These are phyloP conservation scores for Penaeus chinensis DNA, from an alignment of 1,140 invertebrate species.

Conservation along the genomic window DNA sequence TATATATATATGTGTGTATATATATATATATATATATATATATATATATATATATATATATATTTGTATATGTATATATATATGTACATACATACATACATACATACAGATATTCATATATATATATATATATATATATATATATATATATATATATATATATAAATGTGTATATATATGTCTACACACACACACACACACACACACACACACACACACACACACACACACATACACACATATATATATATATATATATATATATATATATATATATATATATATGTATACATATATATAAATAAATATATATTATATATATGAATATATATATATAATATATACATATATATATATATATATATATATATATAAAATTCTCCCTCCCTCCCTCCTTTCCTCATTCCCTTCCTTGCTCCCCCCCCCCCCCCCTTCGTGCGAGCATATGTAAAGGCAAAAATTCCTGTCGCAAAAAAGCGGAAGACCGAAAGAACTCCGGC, in stretches of 20 bases:
- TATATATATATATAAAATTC: neutral
- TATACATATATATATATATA: neutral
- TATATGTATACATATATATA: slow-evolving; percentile 8
- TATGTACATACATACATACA: neutral
- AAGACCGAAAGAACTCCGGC: too few relatives aligned
- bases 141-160: slow-evolving; percentile 9
- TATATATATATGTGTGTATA: neutral
- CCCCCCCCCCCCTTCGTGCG: too few relatives aligned
- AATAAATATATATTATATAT: neutral
- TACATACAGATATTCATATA: neutral
- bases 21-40: slow-evolving; percentile 1
- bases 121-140: slow-evolving; percentile 16
- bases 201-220: neutral
- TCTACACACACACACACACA: neutral
- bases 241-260: slow-evolving; percentile 23
- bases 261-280: slow-evolving; percentile 26
- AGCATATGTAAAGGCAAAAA: too few relatives aligned
- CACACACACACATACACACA: neutral
- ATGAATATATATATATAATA: neutral
- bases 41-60: slow-evolving; percentile 17
- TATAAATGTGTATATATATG: neutral
- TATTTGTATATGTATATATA: neutral
- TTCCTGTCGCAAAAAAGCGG: too few relatives aligned
- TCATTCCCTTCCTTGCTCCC: too few relatives aligned
- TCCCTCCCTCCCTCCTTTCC: neutral